Conservation (phyloP, 2,113 vertebrate genomes). For the Coptodon bakossiorum region DNA sequence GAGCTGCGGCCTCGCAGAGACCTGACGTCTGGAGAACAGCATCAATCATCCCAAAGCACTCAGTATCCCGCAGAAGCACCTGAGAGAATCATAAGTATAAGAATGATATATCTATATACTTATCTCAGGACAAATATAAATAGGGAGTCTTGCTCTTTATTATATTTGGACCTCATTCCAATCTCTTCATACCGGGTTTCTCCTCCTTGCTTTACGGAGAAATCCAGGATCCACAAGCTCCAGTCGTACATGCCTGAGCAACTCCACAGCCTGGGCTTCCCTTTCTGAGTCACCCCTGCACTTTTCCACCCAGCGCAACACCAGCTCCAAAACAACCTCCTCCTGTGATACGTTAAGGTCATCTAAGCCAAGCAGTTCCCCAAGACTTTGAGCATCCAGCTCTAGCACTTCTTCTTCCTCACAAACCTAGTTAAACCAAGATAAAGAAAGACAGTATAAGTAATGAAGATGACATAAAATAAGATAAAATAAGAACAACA, state of each 20-base stretch:
- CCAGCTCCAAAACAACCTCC: slow-evolving; percentile 83
- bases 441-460: background rate
- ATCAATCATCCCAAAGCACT: slow-evolving; percentile 67
- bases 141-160: background rate
- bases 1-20: slow-evolving; percentile 61
- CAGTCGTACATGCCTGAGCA: slow-evolving; percentile 81
- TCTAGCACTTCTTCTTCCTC: slow-evolving; percentile 87
- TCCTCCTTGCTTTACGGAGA: slow-evolving; percentile 78
- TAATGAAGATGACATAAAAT: background rate
- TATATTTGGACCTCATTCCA: background rate
- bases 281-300: slow-evolving; percentile 55
- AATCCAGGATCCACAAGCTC: slow-evolving; percentile 82
- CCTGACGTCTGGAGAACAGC: slow-evolving; percentile 68
- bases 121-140: background rate
- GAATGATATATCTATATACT: background rate
- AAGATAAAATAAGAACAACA: background rate
- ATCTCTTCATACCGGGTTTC: slow-evolving; percentile 73
- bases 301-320: slow-evolving; percentile 82
- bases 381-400: slow-evolving; percentile 76
- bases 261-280: slow-evolving; percentile 67
- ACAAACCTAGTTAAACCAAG: slow-evolving; percentile 71
- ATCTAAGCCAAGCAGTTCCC: slow-evolving; percentile 80
- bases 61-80: slow-evolving; percentile 72
- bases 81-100: background rate
- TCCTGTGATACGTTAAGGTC: slow-evolving; percentile 89